Evolutionary conservation across 2,888 invertebrate genomes (phyloP).

Genomic region (Archaeoteleia sp.): DNA sequence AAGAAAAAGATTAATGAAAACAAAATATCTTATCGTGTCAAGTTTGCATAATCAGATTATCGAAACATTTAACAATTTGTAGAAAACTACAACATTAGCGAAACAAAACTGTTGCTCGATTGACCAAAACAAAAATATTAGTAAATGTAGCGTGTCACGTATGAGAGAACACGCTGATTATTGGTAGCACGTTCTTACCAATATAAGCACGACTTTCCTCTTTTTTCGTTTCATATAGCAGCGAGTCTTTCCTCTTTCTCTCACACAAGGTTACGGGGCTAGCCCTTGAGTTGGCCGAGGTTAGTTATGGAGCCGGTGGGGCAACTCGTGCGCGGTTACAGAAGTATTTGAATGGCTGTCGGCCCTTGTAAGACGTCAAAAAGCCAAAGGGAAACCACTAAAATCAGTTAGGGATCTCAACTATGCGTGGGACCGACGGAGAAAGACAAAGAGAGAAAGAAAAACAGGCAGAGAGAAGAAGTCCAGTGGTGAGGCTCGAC

Average conservation of each 20-base stretch:
- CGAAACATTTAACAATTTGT: too few relatives aligned
- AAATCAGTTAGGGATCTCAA: slow-evolving; percentile 75
- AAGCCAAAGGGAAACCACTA: slow-evolving; percentile 74
- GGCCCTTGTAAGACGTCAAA: slow-evolving; percentile 74
- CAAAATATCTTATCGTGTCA: too few relatives aligned
- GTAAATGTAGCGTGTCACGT: too few relatives aligned
- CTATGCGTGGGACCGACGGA: slow-evolving; percentile 62
- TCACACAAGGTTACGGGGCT: slow-evolving; percentile 48
- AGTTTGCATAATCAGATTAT: too few relatives aligned
- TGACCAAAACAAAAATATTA: too few relatives aligned
- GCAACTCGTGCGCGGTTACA: slow-evolving; percentile 66
- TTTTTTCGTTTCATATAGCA: slow-evolving; percentile 48
- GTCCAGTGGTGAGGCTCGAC: slow-evolving; percentile 32
- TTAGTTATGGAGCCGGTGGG: slow-evolving; percentile 71
- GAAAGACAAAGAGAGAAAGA: slow-evolving; percentile 32
- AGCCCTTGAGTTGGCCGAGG: slow-evolving; percentile 66
- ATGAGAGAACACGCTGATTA: slow-evolving; percentile 45
- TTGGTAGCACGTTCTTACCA: slow-evolving; percentile 31
- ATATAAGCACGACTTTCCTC: slow-evolving; percentile 31
- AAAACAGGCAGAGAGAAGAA: slow-evolving; percentile 44
- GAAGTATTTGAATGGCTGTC: slow-evolving; percentile 73
- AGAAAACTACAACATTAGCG: too few relatives aligned
- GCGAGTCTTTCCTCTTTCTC: slow-evolving; percentile 51
- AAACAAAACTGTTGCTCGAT: too few relatives aligned
- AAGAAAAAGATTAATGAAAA: too few relatives aligned